Evolutionary conservation across 30 jellyfish, hydroid and myxozoan species (phyloP).

Genomic region (Thelohanellus kitauei): DNA sequence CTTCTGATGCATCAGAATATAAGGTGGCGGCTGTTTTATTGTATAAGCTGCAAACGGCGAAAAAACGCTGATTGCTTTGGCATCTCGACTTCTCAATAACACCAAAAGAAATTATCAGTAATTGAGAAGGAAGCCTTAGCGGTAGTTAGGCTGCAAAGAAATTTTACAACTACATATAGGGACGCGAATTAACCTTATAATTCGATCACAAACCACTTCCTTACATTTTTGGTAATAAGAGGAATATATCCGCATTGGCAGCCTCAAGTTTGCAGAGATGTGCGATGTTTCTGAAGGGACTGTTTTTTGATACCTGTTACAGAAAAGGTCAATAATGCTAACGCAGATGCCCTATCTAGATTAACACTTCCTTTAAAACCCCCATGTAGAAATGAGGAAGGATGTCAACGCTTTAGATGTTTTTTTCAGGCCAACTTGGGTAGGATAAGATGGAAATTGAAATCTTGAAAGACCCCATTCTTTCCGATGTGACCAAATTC

Average conservation of each 20-base stretch:
- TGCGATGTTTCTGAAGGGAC: conserved; percentile 9
- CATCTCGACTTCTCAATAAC: conserved; percentile 3
- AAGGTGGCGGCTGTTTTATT: conserved; percentile 26
- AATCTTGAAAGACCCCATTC: conserved; percentile 8
- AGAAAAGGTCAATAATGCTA: conserved; percentile 10
- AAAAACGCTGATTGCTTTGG: conserved; percentile 10
- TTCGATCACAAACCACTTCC: conserved; percentile 21
- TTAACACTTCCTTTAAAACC: background rate
- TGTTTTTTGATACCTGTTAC: conserved; percentile 1
- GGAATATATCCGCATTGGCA: conserved; percentile 11
- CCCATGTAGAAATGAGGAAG: too few species aligned
- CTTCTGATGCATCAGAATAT: conserved; percentile 18
- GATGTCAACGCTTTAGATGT: too few species aligned
- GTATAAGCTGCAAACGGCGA: conserved; percentile 1
- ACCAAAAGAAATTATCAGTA: conserved; percentile 10
- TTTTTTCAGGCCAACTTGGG: too few species aligned
- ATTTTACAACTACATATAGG: conserved; percentile 15
- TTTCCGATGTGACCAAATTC: conserved; percentile 1
- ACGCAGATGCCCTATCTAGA: conserved; percentile 7
- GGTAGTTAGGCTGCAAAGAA: conserved; percentile 11
- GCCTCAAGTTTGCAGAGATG: conserved; percentile 18
- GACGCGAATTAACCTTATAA: conserved; percentile 12
- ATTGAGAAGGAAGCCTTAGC: conserved; percentile 16
- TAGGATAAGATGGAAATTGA: background rate
- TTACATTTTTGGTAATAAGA: conserved; percentile 1